Evolutionary conservation across 2,888 invertebrate species (phyloP), one percentile per base, ranked within the genome.

Genomic region (Conistra vaccinii): DNA sequence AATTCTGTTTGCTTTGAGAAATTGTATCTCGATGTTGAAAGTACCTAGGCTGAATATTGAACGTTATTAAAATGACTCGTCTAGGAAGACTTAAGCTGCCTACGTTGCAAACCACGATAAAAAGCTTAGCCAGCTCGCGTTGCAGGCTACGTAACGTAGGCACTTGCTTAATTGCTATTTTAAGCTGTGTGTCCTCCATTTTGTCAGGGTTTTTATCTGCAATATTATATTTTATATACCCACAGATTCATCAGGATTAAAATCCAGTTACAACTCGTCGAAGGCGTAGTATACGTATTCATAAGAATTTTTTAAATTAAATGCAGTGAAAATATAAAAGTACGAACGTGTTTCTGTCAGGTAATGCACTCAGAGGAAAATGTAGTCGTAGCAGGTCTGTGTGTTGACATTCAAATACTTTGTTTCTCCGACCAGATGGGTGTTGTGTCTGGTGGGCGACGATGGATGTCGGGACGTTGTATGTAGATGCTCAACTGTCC

Each of bases 81-180:
- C 14, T n/a, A 29, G 9, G 10, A 48, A 29, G 4, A 32, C 26
- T 51, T 42, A 58, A 67, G 51, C 51, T 12, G 51, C 32, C 42
- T 45, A 10, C 42, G 26, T 78, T 60, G 29, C 70, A 60, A 45
- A 26, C n/a, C n/a, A 29, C 42, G 32, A 61, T 53, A 78, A 29
- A 45, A 61, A 53, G 23, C 42, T 48, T 12, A 32, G 29, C n/a
- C 29, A 23, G 42, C 42, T 51, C 23, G 12, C 26, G n/a, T 61
- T 57, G 39, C 23, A 23, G 3, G 2, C 32, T 26, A 42, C 42
- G 23, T 42, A 23, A n/a, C 29, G 23, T 14, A 29, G 20, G 55
- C 48, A 58, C 68, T 51, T 78, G 26, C 78, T 67, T 68, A 67
- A 78, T 67, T 65, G 77, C 32, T 51, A 12, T 58, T 75, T 65